Base-by-base conservation (phyloP, 2,797 vertebrate genomes). In the Sebastes baramenuke region DNA sequence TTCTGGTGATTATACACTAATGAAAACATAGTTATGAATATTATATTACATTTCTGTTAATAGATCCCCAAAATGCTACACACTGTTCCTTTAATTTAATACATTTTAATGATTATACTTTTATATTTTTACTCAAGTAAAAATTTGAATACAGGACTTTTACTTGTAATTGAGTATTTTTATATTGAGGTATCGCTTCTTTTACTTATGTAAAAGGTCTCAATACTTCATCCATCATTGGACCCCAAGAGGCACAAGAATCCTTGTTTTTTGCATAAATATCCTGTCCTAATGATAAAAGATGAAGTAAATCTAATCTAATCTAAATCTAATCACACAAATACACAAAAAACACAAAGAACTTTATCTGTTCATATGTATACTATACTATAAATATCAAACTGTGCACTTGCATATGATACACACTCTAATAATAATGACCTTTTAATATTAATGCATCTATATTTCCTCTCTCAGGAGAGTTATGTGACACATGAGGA, bases 401-500 rank as follows among this genome's bases (percentile, higher is more conserved):
- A 62, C 12, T 54, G 1, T 62, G 64, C 62, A 74, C 34, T 32
- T 86, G 22, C 61, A 38, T 49, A 2, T 80, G 32, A 34, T 11
- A 52, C 13, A 25, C 0, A 29, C 9, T 68, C 24, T 71, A 22
- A 76, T 8, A 27, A 67, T 68, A 25, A 60, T 25, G 4, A 67
- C 6, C 49, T 54, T 69, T 83, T 29, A 58, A 70, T 85, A 78
- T 78, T 60, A 60, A 79, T 59, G 16, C 4, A 22, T 49, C 20
- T 34, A 4, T 20, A 16, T 81, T 72, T 77, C 46, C 36, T 75
- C 32, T 52, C 25, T 56, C 72, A 99, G 99, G 98, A 99, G 81
- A 98, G 97, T n/a, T 99, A 99, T 42, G 75, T 95, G 72, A 94
- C 95, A 0, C 88, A 96, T 54, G 86, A 93, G 16, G 98, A 99